Evolutionary conservation across 2,797 vertebrate species (phyloP).

Genomic region (Cryptoprocta ferox): DNA sequence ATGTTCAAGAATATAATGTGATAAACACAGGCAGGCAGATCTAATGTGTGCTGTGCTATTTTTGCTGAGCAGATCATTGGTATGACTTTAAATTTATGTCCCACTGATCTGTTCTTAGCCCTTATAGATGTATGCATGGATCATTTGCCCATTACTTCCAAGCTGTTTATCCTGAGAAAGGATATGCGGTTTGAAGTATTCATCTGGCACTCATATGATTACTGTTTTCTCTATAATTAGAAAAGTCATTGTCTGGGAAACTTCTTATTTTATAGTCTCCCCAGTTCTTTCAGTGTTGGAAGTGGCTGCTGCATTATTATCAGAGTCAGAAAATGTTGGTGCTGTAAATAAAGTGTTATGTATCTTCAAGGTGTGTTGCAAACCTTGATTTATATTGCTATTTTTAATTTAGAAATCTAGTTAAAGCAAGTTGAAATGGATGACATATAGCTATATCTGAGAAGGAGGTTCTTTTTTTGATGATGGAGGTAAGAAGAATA

Average conservation of each 20-base stretch:
- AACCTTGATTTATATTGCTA: background rate
- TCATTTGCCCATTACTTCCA: background rate
- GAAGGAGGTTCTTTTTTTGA: background rate
- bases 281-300: background rate
- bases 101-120: background rate
- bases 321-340: background rate
- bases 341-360: background rate
- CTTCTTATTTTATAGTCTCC: background rate
- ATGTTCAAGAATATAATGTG: background rate
- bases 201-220: background rate
- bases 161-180: background rate
- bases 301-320: background rate
- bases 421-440: background rate
- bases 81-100: background rate
- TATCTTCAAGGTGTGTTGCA: background rate
- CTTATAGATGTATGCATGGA: background rate
- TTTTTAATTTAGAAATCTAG: constrained; percentile 56
- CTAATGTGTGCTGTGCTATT: background rate
- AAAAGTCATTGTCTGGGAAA: background rate
- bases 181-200: background rate
- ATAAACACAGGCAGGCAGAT: background rate
- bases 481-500: no score
- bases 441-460: background rate
- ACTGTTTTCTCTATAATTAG: background rate
- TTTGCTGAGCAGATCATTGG: fast-evolving